phyloP scores from a whole-genome alignment of 1,140 invertebrate species.

The Meloidogyne hapla region DNA sequence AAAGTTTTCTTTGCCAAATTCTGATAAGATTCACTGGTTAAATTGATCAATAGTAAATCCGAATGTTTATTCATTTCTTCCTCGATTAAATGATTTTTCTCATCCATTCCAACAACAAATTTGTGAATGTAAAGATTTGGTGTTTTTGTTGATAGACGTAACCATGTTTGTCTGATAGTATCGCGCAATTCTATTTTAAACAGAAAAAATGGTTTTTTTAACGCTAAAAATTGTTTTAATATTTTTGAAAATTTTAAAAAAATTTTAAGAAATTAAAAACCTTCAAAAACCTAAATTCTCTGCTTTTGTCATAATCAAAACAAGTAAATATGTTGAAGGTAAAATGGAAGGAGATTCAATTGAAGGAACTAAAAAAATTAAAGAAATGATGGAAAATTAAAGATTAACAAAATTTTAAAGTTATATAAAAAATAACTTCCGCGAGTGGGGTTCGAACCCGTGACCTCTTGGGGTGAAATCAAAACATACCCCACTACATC shows the following conservation, averaged over 20 bases:
- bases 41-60: constrained; percentile 49
- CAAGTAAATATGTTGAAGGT: constrained; percentile 55
- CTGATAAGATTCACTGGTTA: constrained; percentile 50
- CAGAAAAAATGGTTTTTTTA: too few relatives aligned
- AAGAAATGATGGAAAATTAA: too few relatives aligned
- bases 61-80: constrained; percentile 3
- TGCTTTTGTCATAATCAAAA: constrained; percentile 57
- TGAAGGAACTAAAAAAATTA: neutral
- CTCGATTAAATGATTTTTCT: neutral
- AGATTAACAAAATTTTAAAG: too few relatives aligned
- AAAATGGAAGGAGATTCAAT: neutral
- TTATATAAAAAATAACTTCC: too few relatives aligned
- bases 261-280: too few relatives aligned
- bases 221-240: too few relatives aligned
- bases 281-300: constrained; percentile 1
- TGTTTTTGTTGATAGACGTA: constrained; percentile 54
- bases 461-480: too few relatives aligned
- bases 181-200: constrained; percentile 32
- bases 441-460: too few relatives aligned
- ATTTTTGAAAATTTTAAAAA: too few relatives aligned
- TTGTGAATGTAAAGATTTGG: constrained; percentile 31
- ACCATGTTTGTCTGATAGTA: constrained; percentile 59
- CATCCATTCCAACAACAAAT: constrained; percentile 53
- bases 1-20: constrained; percentile 53
- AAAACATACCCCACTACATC: too few relatives aligned